Percentiles rank a stretch among this genome's conserved stretches.
Conservation (phyloP, 2,888 invertebrate species). For the Lymantria monacha region DNA sequence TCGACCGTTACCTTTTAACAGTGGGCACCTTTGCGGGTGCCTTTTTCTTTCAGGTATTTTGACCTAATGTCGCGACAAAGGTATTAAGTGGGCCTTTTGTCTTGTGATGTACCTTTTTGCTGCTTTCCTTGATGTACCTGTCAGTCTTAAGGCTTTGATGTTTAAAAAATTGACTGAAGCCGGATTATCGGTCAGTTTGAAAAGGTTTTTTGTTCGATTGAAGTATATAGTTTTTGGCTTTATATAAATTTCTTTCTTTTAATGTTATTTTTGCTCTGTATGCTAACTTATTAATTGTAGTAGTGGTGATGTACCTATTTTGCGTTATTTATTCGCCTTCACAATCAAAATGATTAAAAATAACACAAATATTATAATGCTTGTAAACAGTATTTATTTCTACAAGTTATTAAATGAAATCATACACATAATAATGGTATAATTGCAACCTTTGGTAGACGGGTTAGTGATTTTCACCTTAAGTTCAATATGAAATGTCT, state of each 20-base stretch:
- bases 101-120: constrained; percentile 26
- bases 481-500: no score
- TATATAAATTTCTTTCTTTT: neutral
- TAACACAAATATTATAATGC: no score
- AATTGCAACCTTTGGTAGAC: no score
- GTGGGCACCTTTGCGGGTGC: constrained; percentile 55
- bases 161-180: constrained; percentile 24
- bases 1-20: constrained; percentile 58
- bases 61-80: constrained; percentile 45
- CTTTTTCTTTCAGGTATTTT: constrained; percentile 35
- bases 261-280: no score
- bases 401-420: no score
- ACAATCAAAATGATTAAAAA: no score
- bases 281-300: no score
- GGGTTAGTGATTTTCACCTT: no score
- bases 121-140: constrained; percentile 17
- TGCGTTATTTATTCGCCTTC: no score
- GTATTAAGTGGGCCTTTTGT: constrained; percentile 45
- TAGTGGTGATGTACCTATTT: no score
- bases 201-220: constrained; percentile 12
- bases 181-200: constrained; percentile 26
- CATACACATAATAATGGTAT: no score
- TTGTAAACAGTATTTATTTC: no score
- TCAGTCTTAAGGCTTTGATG: constrained; percentile 26
- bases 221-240: constrained; percentile 12